Evolutionary conservation across 92 coral and sea anemone genomes (phyloP), one percentile per base, ranked within the genome.

Genomic region (Zoanthus solanderi): DNA sequence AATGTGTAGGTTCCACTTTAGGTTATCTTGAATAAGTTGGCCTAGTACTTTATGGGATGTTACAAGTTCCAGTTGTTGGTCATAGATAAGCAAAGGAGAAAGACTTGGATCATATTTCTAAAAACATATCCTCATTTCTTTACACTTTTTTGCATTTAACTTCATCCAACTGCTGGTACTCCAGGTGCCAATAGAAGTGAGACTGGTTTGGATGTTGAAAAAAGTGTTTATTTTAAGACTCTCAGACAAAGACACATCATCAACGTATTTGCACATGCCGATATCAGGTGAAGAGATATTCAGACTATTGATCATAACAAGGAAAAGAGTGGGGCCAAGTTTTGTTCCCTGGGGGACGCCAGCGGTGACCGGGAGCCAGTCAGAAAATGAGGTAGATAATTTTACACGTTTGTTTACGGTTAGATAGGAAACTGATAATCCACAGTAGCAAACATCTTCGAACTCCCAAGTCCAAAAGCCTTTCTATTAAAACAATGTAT

Each of bases 141-240:
- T 87, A 54, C 91, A 86, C 66, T 87, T 90, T 75, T 87, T 87
- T 7, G 92, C 87, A 37, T 92, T 92, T 9, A 90, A 73, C 67
- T 73, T 78, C 93, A 87, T 90, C 78, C 84, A 82, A 77, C 74
- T 90, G 58, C 15, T 81, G 47, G 88, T 72, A 44, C 79, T 60
- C 88, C 88, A 87, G 8, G 91, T 48, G 45, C 6, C 79, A 15
- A 76, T 56, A 58, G 57, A 37, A 53, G 65, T 61, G 12, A 87
- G 87, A 57, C 58, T 82, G 67, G 91, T 9, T 34, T 87, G 85
- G 56, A 76, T 76, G 11, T 53, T 65, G 2, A 78, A 87, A 48
- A 6, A 29, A 14, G 63, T 53, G 53, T 91, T 83, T 82, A 37
- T 83, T 67, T 54, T 66, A 9, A 84, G 86, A 6, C 69, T 54